Evolutionary conservation across 2,888 invertebrate species (phyloP).

Genomic region (Deilephila porcellus): DNA sequence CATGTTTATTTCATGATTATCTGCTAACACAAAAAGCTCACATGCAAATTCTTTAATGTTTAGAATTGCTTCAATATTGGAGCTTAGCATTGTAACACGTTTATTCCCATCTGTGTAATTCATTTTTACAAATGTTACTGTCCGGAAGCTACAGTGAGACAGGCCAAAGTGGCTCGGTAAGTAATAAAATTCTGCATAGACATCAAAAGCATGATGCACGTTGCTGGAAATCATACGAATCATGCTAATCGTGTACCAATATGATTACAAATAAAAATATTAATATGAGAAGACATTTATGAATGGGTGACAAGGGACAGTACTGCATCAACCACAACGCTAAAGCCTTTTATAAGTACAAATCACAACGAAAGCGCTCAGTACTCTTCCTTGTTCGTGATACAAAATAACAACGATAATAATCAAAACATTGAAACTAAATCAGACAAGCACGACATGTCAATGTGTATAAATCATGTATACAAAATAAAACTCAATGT

Average conservation of each 20-base stretch:
- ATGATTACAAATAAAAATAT: slow-evolving; percentile 64
- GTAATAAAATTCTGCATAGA: slow-evolving; percentile 68
- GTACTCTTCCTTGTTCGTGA: slow-evolving; percentile 68
- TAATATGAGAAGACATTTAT: slow-evolving; percentile 58
- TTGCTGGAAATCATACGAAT: slow-evolving; percentile 73
- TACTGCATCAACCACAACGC: slow-evolving; percentile 52
- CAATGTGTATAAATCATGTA: slow-evolving; percentile 61
- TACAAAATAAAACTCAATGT: slow-evolving; percentile 61
- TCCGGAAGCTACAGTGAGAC: slow-evolving; percentile 56
- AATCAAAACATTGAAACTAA: slow-evolving; percentile 64
- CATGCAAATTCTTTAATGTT: slow-evolving; percentile 68
- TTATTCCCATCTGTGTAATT: slow-evolving; percentile 42
- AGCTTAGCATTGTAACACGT: slow-evolving; percentile 43
- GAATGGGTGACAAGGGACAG: slow-evolving; percentile 65
- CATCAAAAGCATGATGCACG: slow-evolving; percentile 84
- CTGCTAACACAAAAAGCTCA: slow-evolving; percentile 80
- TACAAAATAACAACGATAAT: slow-evolving; percentile 58
- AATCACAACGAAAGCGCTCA: slow-evolving; percentile 40
- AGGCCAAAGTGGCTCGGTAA: slow-evolving; percentile 51
- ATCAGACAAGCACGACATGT: slow-evolving; percentile 72
- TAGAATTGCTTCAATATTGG: slow-evolving; percentile 47
- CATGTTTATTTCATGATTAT: slow-evolving; percentile 47
- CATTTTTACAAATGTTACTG: slow-evolving; percentile 45
- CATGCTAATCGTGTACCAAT: slow-evolving; percentile 76
- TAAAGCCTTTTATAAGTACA: slow-evolving; percentile 27